Evolutionary conservation across 2,797 vertebrate genomes (phyloP).

Genomic region (Arnoldichthys spilopterus): DNA sequence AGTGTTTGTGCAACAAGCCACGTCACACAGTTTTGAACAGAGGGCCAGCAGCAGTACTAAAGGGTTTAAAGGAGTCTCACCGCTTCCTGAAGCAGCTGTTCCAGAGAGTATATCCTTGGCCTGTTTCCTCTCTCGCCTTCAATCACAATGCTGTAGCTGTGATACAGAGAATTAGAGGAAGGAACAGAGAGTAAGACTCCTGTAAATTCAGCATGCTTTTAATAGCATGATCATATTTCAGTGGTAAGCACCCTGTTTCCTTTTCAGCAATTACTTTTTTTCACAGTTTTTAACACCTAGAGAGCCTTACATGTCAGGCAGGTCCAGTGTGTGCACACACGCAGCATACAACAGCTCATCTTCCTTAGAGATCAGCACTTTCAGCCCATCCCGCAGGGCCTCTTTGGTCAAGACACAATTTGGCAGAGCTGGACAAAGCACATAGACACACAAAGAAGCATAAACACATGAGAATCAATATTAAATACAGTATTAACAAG

Average conservation of each 20-base stretch:
- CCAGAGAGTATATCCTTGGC: constrained; percentile 91
- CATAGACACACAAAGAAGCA: too few relatives aligned
- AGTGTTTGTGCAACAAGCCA: neutral
- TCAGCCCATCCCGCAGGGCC: constrained; percentile 90
- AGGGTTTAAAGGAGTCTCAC: constrained; percentile 74
- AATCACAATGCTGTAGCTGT: constrained; percentile 93
- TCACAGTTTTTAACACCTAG: neutral
- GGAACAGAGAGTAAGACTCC: constrained; percentile 28
- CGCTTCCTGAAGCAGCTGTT: constrained; percentile 95
- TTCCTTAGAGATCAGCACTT: constrained; percentile 94
- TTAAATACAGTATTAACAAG: neutral
- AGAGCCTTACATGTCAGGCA: constrained; percentile 92
- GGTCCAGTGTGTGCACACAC: constrained; percentile 90
- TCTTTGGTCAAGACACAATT: constrained; percentile 91
- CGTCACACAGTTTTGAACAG: neutral
- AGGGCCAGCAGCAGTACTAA: neutral
- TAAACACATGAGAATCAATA: constrained; percentile 16
- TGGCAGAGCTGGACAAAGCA: constrained; percentile 73
- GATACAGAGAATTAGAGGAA: constrained; percentile 6
- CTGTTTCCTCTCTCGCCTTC: constrained; percentile 94
- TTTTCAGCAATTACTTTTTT: neutral
- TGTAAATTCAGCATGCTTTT: constrained; percentile 6
- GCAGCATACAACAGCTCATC: constrained; percentile 94
- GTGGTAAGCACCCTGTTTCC: neutral
- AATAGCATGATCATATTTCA: constrained; percentile 2